Evolutionary conservation across 2,797 vertebrate species (phyloP).

Genomic region (Falco cherrug): DNA sequence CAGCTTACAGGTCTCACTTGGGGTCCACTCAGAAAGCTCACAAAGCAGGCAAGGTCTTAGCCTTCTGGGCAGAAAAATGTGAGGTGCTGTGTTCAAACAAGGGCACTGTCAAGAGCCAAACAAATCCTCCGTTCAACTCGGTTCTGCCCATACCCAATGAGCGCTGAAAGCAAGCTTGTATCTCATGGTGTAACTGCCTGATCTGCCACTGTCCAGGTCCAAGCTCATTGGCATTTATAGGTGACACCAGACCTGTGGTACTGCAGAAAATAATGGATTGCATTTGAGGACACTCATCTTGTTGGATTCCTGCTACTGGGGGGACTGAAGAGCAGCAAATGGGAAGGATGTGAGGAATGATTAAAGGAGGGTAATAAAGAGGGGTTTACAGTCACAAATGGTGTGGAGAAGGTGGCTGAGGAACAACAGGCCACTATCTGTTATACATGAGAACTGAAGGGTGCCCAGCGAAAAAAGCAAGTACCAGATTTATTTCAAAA

Average conservation of each 20-base stretch:
- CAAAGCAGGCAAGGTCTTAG: background rate
- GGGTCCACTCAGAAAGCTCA: background rate
- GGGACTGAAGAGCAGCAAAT: background rate
- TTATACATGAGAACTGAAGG: background rate
- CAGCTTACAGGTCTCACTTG: background rate
- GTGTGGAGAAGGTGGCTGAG: background rate
- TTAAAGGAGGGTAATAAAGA: background rate
- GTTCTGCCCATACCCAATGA: background rate
- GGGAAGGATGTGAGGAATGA: background rate
- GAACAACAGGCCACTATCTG: background rate
- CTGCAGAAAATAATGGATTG: background rate
- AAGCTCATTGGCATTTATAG: background rate
- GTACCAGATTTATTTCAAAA: slow-evolving; percentile 33
- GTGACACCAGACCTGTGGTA: background rate
- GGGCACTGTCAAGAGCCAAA: background rate
- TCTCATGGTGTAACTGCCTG: background rate
- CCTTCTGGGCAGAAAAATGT: background rate
- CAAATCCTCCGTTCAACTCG: background rate
- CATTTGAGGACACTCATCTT: background rate
- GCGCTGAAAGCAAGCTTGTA: background rate
- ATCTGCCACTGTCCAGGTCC: background rate
- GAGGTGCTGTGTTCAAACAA: background rate
- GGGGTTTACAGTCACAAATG: background rate
- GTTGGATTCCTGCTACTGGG: background rate
- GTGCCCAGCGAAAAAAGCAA: slow-evolving; percentile 4